A percentile compares a stretch with the other conserved stretches of the same genome.
Evolutionary conservation across 1,140 invertebrate genomes (phyloP).

Genomic region (Halesus radiatus): DNA sequence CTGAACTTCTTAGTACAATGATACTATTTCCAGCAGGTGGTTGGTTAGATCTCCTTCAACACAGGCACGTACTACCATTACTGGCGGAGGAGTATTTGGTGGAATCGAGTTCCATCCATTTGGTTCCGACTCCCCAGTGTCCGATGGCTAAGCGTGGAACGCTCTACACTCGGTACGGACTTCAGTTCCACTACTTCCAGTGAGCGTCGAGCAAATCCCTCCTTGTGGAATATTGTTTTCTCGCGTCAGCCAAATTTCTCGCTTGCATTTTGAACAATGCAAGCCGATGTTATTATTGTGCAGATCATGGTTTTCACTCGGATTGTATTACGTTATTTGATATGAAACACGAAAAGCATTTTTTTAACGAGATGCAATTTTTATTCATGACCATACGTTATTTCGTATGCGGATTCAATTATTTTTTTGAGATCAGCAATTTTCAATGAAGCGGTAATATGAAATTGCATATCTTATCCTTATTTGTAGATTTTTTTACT

Average conservation of each 20-base stretch:
- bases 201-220: not conserved
- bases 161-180: not conserved
- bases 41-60: not conserved
- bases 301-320: too few relatives aligned
- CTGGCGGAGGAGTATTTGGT: not conserved
- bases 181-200: not conserved
- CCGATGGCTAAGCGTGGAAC: constrained; percentile 12
- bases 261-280: not conserved
- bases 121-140: not conserved
- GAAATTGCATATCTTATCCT: too few relatives aligned
- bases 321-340: too few relatives aligned
- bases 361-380: too few relatives aligned
- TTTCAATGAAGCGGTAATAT: too few relatives aligned
- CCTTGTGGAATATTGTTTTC: not conserved
- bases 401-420: too few relatives aligned
- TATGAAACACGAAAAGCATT: too few relatives aligned
- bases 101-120: constrained; percentile 28
- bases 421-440: too few relatives aligned
- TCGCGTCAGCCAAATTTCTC: not conserved
- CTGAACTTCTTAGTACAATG: too few relatives aligned
- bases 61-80: constrained; percentile 30
- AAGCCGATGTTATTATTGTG: not conserved
- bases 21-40: not conserved
- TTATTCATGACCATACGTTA: too few relatives aligned
- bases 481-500: too few relatives aligned